Percentiles rank a stretch among this genome's conserved stretches.
Conservation (phyloP, 2,113 vertebrate species). For the Crotalus horridus region DNA sequence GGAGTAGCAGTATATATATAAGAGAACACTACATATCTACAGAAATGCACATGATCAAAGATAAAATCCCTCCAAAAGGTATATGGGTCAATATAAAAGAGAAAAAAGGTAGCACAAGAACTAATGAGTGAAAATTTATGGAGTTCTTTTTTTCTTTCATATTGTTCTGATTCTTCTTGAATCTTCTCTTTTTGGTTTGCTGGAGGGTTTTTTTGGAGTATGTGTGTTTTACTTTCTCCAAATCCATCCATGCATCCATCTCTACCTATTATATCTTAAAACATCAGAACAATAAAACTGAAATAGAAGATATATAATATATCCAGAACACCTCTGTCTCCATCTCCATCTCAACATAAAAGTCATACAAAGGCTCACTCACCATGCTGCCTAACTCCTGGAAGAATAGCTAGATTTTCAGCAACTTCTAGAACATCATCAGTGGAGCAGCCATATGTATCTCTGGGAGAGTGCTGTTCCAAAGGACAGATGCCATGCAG, state of each 20-base stretch:
- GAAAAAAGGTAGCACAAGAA: background rate
- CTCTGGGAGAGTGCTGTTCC: background rate
- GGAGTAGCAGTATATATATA: too few species aligned
- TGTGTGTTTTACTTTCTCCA: background rate
- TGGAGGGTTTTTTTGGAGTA: background rate
- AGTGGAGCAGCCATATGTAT: background rate
- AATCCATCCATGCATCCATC: background rate
- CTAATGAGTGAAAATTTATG: background rate
- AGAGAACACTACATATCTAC: too few species aligned
- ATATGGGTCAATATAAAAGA: too few species aligned
- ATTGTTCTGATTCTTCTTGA: background rate
- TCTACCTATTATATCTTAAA: background rate
- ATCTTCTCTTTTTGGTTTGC: background rate
- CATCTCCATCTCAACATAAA: background rate
- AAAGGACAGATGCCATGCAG: background rate
- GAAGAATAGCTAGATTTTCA: background rate
- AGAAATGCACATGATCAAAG: too few species aligned
- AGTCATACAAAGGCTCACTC: background rate
- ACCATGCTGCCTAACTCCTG: background rate
- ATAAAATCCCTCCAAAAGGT: too few species aligned
- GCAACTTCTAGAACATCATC: background rate
- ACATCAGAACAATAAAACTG: background rate
- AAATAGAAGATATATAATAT: background rate
- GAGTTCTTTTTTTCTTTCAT: background rate
- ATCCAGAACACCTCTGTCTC: background rate